Conservation (phyloP, 2,113 vertebrate species). For the Nesospiza acunhae region DNA sequence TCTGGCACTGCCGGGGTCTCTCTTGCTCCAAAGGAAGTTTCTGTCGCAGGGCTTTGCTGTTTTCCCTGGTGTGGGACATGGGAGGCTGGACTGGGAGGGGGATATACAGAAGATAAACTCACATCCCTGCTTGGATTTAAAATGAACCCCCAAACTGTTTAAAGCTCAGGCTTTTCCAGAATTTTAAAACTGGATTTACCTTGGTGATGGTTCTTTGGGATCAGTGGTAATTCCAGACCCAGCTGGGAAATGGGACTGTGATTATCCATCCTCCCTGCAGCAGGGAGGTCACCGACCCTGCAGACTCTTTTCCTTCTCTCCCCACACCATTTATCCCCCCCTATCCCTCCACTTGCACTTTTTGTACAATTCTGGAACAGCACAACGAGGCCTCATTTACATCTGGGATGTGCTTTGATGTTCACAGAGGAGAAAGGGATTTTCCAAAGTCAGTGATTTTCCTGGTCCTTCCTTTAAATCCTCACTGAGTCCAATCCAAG, state of each 20-base stretch:
- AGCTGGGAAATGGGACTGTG: fast-evolving
- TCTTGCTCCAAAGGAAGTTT: not conserved
- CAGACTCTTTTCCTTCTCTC: not conserved
- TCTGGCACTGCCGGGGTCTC: not conserved
- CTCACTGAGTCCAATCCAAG: not conserved
- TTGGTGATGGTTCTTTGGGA: not conserved
- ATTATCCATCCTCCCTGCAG: not conserved
- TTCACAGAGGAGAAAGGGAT: not conserved
- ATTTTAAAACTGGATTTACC: not conserved
- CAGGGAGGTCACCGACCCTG: not conserved
- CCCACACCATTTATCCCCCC: too few species aligned
- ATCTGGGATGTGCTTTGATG: not conserved
- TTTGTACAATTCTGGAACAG: not conserved
- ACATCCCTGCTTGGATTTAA: not conserved
- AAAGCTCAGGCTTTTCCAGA: not conserved
- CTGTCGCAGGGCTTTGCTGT: not conserved
- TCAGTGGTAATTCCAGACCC: not conserved
- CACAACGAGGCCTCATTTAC: fast-evolving
- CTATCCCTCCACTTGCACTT: not conserved
- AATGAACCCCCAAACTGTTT: not conserved
- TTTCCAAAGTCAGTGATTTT: not conserved
- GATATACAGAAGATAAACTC: not conserved
- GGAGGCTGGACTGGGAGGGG: not conserved
- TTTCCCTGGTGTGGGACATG: not conserved
- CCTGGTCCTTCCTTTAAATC: not conserved